A percentile compares a stretch with the other conserved stretches of the same genome.
These are phyloP conservation scores for Scolopax bukidnonensis DNA, from an alignment of 2,797 vertebrate genomes.

Conservation along the genomic window DNA sequence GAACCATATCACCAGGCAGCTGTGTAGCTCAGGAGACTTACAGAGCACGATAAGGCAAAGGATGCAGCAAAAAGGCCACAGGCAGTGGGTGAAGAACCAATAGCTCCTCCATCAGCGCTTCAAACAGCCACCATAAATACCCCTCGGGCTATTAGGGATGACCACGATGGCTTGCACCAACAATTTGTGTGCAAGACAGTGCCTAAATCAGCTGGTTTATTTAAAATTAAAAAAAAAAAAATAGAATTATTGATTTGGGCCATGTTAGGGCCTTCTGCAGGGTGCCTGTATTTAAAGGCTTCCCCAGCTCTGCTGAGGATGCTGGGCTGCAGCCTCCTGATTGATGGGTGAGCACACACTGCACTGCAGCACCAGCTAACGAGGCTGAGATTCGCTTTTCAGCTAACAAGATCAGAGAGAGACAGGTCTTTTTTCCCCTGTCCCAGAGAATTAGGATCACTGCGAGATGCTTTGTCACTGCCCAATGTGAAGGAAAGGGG, in stretches of 20 bases:
- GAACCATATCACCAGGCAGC: neutral
- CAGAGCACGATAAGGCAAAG: neutral
- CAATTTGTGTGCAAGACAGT: accelerated
- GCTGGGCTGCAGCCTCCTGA: neutral
- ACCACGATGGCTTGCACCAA: accelerated
- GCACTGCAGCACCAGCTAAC: neutral
- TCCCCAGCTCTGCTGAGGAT: neutral
- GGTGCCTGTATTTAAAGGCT: neutral
- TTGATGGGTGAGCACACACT: neutral
- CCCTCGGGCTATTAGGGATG: accelerated
- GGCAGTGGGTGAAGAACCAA: accelerated
- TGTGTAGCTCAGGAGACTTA: accelerated
- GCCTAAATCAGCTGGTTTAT: neutral
- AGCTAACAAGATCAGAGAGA: neutral
- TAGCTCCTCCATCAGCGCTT: accelerated
- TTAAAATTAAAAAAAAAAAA: neutral
- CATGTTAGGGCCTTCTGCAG: neutral
- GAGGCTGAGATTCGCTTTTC: neutral
- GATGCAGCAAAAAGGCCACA: neutral
- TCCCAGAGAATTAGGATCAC: neutral
- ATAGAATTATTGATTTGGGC: neutral
- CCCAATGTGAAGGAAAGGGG: neutral
- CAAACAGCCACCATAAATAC: neutral
- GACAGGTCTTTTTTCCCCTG: neutral
- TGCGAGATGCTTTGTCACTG: neutral